Evolutionary conservation across 2,113 vertebrate species (phyloP), one percentile per base, ranked within the genome.

Genomic region (Calyptomena viridis): DNA sequence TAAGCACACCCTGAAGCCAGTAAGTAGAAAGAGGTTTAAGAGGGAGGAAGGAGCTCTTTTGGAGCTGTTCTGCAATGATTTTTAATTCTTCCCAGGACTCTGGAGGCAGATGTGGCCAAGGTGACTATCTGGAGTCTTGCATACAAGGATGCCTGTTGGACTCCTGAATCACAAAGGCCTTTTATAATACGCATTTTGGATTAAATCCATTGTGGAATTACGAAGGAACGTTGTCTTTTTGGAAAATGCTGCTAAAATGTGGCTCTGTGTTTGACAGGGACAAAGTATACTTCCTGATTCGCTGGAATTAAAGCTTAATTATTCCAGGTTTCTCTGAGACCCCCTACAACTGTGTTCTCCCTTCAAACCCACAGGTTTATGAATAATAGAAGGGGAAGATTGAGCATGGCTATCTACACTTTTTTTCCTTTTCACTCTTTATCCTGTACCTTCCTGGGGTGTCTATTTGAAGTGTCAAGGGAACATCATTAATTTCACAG

Each of bases 251-350:
- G 28, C 30, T 81, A 28, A 88, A 77, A 69, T 27, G 35, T 52
- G 24, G 7, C 19, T 50, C 50, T 66, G 14, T 66, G 42, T 69
- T 93, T 91, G 62, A 56, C 50, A 90, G 49, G 46, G 39, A 60
- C 52, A 60, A 86, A 68, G 60, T 52, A 35, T 33, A 33, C 17
- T 7, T 66, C 47, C 30, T 44, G 27, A 77, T 86, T 84, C 60
- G 22, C 53, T 75, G 71, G 56, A 91, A 91, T 94, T 81, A 78
- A 92, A 92, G 72, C 69, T 84, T 94, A 77, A 92, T 90, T 77
- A 89, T 68, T 55, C 55, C 83, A 82, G 44, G 5, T 95, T 88
- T 96, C 68, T 92, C 72, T 39, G 40, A 86, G 55, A 93, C 88
- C 42, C n/a, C 75, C 35, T 55, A 55, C 83, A 90, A 88, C 67